phyloP scores from a whole-genome alignment of 2,888 invertebrate species.

The Xylota sylvarum region DNA sequence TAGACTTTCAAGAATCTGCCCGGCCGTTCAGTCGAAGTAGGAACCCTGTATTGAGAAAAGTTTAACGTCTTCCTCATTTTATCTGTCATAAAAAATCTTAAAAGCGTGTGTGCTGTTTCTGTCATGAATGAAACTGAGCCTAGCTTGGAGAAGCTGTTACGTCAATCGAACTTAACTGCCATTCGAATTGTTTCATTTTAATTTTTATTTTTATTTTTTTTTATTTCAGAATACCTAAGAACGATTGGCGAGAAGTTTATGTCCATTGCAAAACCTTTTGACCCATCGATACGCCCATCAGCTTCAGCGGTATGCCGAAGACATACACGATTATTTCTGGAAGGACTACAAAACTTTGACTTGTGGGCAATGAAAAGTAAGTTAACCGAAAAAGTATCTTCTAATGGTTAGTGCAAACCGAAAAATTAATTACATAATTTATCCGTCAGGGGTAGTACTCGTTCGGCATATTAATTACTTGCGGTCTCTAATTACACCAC shows the following conservation, averaged over 20 bases:
- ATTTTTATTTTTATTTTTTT: constrained; percentile 43
- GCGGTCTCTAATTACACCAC: constrained; percentile 65
- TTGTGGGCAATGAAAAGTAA: constrained; percentile 84
- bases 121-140: constrained; percentile 51
- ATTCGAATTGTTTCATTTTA: constrained; percentile 14
- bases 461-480: constrained; percentile 66
- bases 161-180: constrained; percentile 44
- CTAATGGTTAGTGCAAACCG: constrained; percentile 23
- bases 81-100: constrained; percentile 48
- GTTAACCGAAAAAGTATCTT: constrained; percentile 71
- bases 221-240: constrained; percentile 81
- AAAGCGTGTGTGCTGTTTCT: constrained; percentile 52
- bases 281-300: constrained; percentile 81
- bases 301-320: constrained; percentile 81
- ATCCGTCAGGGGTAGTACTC: constrained; percentile 51
- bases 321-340: constrained; percentile 81
- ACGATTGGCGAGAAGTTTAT: constrained; percentile 82
- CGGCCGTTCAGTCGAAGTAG: neutral
- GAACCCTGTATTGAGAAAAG: constrained; percentile 27
- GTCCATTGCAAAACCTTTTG: constrained; percentile 81
- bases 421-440: constrained; percentile 53
- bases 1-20: neutral
- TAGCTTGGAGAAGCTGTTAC: constrained; percentile 37
- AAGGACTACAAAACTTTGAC: constrained; percentile 82
- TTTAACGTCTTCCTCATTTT: constrained; percentile 66